These are phyloP conservation scores for Pocillopora meandrina DNA, from an alignment of 92 coral and sea anemone genomes.

Conservation along the genomic window DNA sequence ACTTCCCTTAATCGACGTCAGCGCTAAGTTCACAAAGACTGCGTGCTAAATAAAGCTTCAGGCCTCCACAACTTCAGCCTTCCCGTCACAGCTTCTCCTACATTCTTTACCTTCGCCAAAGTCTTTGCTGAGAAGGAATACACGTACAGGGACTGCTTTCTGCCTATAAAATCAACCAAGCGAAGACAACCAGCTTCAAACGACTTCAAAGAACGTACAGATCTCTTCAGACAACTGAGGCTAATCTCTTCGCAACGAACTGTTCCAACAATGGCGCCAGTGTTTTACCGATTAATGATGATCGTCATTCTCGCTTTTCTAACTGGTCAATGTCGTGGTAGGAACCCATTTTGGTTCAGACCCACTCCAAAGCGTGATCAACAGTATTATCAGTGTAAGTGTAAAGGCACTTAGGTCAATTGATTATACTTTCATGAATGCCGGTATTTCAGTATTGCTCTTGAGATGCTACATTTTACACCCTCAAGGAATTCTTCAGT, in stretches of 20 bases:
- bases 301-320: not conserved
- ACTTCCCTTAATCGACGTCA: too few species aligned
- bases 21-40: too few species aligned
- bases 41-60: too few species aligned
- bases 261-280: not conserved
- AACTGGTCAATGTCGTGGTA: not conserved
- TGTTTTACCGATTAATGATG: not conserved
- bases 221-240: not conserved
- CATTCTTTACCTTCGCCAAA: not conserved
- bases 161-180: not conserved
- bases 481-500: too few species aligned
- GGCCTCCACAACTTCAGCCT: not conserved
- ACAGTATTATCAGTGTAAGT: slow-evolving; percentile 3
- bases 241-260: not conserved
- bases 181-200: not conserved
- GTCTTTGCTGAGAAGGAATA: not conserved
- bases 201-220: not conserved
- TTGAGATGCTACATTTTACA: too few species aligned
- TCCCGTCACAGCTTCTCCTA: not conserved
- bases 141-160: not conserved
- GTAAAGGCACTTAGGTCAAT: not conserved
- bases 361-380: not conserved
- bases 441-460: too few species aligned
- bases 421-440: too few species aligned
- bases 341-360: not conserved